Evolutionary conservation across 2,888 invertebrate species (phyloP), one percentile per base, ranked within the genome.

Genomic region (Agelastica alni): DNA sequence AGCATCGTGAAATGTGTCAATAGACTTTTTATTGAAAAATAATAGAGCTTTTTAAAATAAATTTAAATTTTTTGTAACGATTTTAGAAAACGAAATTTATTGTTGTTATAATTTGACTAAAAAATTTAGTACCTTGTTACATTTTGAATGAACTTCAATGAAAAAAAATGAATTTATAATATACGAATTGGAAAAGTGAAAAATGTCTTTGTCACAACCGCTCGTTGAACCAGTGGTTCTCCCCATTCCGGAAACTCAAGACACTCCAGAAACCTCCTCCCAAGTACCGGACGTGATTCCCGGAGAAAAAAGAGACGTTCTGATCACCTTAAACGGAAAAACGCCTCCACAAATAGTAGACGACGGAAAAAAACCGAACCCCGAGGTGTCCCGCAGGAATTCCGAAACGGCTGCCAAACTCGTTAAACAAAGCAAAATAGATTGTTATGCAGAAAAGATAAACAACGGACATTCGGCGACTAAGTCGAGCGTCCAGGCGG

Each of bases 401-500:
- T 58, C 58, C 26, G 43, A 36, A 18, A 20, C 43, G 18, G 16
- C 22, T 18, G 18, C 53, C 32, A 56, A 39, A 22, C 51, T 58
- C 30, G 39, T 53, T n/a, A 54, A 55, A 44, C 56, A 58, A 36
- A 45, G 32, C n/a, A 51, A 56, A 7, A 47, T 53, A 17, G 46
- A 53, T 18, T 49, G 43, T 14, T 39, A 28, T 18, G 36, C 39
- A 7, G 51, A 43, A 55, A 39, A 42, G 26, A 22, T 56, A 56
- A 60, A 56, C 57, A 57, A 48, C 44, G 49, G 34, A 18, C 17
- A 43, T 26, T 46, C 54, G 53, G 41, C 41, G 39, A 18, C 51
- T 43, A 51, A 49, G 37, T 17, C 18, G 48, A 59, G 47, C 62
- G 65, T 59, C 58, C 62, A 58, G 64, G 60, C 66, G 65, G 52